Evolutionary conservation across 2,888 invertebrate genomes (phyloP), one percentile per base, ranked within the genome.

Genomic region (Apamea crenata): DNA sequence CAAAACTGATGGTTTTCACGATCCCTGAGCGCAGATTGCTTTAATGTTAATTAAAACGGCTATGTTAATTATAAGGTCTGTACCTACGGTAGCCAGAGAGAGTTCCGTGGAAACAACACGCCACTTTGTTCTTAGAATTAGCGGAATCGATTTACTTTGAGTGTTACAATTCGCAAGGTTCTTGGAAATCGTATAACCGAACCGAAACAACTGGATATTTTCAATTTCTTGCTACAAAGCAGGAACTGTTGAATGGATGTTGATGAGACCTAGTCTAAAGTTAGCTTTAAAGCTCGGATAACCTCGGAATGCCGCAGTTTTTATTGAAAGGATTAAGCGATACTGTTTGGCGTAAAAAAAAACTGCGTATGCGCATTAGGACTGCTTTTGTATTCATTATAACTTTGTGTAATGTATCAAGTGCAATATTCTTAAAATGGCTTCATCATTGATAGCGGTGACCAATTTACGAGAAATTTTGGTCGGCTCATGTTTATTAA

Each of bases 71-170:
- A 75, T 68, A 80, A 78, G 80, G 87, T 89, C 83, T 85, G 84
- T 84, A 85, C 77, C 76, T 80, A 78, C 87, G 80, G 88, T 80
- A 71, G 78, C 81, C 59, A 53, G 83, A 81, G 83, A 86, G 83
- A 82, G 73, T 83, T 89, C 87, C 81, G 82, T 81, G 81, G 82
- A 81, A 91, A 94, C 92, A 94, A 90, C 84, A 89, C 83, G 71
- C 86, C 84, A 92, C 93, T 88, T 92, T 95, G 94, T 96, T 95
- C 94, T 92, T 70, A 89, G 94, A 93, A 95, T 96, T 95, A 96
- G 91, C 93, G 89, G 91, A 93, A 92, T 92, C 92, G 90, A 90
- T 92, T 95, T 93, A 92, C 93, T 92, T 88, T 83, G 88, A 89
- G 86, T 87, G 88, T 92, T 93, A 92, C 91, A 95, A 94, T 94